Evolutionary conservation across 2,888 invertebrate genomes (phyloP), one percentile per base, ranked within the genome.

Genomic region (Eupeodes latifasciatus): DNA sequence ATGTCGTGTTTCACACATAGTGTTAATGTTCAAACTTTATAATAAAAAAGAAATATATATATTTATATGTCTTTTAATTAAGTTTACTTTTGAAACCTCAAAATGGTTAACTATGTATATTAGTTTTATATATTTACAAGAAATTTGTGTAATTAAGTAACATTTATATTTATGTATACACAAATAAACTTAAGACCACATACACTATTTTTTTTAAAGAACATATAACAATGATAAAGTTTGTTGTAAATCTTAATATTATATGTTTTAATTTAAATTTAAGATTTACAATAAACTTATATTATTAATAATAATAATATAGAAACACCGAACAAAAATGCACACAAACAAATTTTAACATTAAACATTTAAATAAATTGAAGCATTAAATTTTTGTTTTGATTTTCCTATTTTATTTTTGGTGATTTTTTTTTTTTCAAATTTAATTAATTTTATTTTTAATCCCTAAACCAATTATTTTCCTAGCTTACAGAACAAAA

Each of bases 291-390:
- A 81, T 9, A 78, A 78, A 11, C 74, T 64, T 61, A 36, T 27
- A 64, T 36, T 5, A 40, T 3, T 40, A 40, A 40, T 40, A 40
- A 40, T 57, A 59, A 78, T 51, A n/a, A 66, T 51, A 75, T 14
- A 77, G 10, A 88, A 67, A 81, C 84, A 87, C 53, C 80, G 66
- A 87, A 84, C 72, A 84, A 81, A 88, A 84, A 81, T 74, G 74
- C 72, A 84, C 76, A 88, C 81, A 77, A 62, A 47, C 34, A 72
- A 72, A 10, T 51, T 47, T 55, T 16, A 69, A 84, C 84, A 81
- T 81, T 67, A 16, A 84, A 64, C 79, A 87, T 57, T 71, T 40
- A 72, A 49, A 75, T 51, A 69, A 53, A 7, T 69, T 36, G 16
- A 69, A 40, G 53, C 69, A 53, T 69, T 53, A 19, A 55, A 47